Base-by-base conservation (phyloP, 2,888 invertebrate species). In the Orthosia gracilis region DNA sequence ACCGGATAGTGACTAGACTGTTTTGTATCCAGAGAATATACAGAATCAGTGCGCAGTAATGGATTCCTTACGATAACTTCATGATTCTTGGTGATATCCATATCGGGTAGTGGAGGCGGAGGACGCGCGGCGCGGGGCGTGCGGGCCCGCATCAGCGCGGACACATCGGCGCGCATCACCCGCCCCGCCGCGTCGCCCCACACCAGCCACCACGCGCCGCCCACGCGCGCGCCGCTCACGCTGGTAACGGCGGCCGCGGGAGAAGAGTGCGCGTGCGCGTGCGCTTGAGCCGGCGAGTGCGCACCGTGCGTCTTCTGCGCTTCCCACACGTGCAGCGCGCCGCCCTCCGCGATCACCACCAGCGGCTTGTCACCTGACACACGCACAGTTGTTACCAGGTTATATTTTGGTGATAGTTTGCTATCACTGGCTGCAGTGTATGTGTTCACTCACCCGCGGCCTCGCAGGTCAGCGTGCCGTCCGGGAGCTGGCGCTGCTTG, bases 271-370 rank as follows among this genome's bases (percentile, higher is more conserved):
- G 3, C 18, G 11, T 5, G 18, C 2, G 87, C 94, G 97, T 87
- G 97, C 97, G 75, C 97, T 97, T 2, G 97, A 97, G 95, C 85
- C 12, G 4, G 23, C 55, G 17, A 12, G 47, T 17, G 23, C 47
- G 68, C 62, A 15, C 23, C 54, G 23, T 55, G 54, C 40, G 40
- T 40, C 92, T 97, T 98, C 94, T 95, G 97, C 79, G 97, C 97
- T 91, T 97, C 97, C 94, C 97, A 97, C 90, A 95, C 94, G 84
- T 97, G 96, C 91, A 97, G 94, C 91, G 97, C 97, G 88, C 95
- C 97, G 88, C 97, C 97, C 80, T 97, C 97, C 1, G 97, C 98
- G 50, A 98, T 96, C 85, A 98, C 95, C 85, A 98, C 95, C 88
- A 97, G 97, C 12, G 98, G 97, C 59, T 97, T 94, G 21, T 96